A percentile compares a stretch with the other conserved stretches of the same genome.
Conservation (phyloP, 2,113 vertebrate genomes). For the Bufo gargarizans region DNA sequence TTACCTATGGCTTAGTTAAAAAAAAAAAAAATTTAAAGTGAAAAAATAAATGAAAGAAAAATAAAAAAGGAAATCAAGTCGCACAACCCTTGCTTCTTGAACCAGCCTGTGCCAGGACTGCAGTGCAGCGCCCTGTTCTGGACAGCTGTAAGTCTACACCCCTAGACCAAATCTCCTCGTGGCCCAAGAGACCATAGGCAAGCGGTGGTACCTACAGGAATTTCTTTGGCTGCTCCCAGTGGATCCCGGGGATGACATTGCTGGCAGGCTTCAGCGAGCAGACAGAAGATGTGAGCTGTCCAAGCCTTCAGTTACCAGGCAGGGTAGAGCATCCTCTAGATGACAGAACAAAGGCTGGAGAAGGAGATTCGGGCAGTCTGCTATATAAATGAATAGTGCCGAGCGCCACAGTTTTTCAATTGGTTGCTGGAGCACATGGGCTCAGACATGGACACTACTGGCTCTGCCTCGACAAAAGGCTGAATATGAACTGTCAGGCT, state of each 20-base stretch:
- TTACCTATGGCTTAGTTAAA: background rate
- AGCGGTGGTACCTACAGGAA: conserved; percentile 80
- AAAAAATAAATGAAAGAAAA: background rate
- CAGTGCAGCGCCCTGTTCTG: conserved; percentile 61
- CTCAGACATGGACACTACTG: conserved; percentile 62
- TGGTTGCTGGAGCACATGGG: conserved; percentile 64
- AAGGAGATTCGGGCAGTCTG: conserved; percentile 62
- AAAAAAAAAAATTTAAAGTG: background rate
- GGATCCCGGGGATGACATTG: conserved; percentile 83
- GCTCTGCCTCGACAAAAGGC: conserved; percentile 67
- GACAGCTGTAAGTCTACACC: conserved; percentile 58
- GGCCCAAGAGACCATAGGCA: conserved; percentile 17
- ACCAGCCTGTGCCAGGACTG: conserved; percentile 57
- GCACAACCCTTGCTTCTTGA: conserved; percentile 46
- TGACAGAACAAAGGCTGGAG: conserved; percentile 72
- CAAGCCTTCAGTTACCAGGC: conserved; percentile 71
- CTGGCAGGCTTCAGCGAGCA: conserved; percentile 65
- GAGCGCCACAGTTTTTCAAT: conserved; percentile 63
- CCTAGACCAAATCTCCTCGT: background rate
- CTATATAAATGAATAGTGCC: conserved; percentile 62
- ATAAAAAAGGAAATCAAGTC: background rate
- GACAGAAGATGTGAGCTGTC: conserved; percentile 68
- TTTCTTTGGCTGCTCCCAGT: conserved; percentile 77
- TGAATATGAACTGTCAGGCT: conserved; percentile 70
- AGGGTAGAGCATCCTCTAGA: conserved; percentile 72